Evolutionary conservation across 2,113 vertebrate species (phyloP).

Genomic region (Boulengeromyrus knoepffleri): DNA sequence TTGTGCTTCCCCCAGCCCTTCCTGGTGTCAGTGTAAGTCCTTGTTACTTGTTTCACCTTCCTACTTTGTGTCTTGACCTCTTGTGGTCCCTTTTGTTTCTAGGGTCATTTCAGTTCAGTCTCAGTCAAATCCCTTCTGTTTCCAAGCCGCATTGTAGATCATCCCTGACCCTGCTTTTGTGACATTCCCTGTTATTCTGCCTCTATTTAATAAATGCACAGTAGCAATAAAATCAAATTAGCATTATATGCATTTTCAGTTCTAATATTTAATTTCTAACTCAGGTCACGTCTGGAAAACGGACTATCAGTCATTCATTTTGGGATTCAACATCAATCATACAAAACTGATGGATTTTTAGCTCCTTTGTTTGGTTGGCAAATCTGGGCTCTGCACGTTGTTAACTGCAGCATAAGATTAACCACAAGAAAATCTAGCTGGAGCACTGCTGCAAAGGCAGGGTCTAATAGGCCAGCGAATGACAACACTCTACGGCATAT

Average conservation of each 20-base stretch:
- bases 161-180: neutral
- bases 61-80: neutral
- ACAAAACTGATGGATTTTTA: neutral
- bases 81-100: neutral
- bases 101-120: neutral
- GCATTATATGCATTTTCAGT: neutral
- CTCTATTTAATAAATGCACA: neutral
- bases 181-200: neutral
- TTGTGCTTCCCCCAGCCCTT: neutral
- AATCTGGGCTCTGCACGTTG: neutral
- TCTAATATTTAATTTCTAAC: neutral
- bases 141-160: neutral
- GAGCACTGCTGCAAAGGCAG: neutral
- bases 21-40: neutral
- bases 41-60: neutral
- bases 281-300: neutral
- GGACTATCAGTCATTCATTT: neutral
- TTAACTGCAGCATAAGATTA: slow-evolving; percentile 5
- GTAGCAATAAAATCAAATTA: neutral
- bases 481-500: neutral
- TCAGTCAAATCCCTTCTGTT: neutral
- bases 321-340: neutral
- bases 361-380: neutral
- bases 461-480: neutral
- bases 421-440: slow-evolving; percentile 2